These are phyloP conservation scores for Aramus guarauna DNA, from an alignment of 2,113 vertebrate genomes.

Conservation along the genomic window DNA sequence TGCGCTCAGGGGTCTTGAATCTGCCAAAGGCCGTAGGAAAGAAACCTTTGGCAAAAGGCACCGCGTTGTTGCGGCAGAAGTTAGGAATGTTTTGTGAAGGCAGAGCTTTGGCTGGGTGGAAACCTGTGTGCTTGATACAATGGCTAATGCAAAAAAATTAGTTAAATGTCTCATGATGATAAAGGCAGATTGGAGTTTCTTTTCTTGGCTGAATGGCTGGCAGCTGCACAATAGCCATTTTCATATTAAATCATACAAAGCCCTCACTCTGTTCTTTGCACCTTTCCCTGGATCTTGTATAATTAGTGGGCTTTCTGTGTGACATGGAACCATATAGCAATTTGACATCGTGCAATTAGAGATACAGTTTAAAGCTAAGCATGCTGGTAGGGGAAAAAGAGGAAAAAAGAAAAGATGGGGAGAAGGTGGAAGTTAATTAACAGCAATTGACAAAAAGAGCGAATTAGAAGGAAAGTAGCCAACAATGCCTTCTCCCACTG, in stretches of 20 bases:
- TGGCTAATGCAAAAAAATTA: not conserved
- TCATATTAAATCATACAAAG: not conserved
- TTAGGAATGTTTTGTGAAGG: not conserved
- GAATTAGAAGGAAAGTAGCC: not conserved
- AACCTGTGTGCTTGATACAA: not conserved
- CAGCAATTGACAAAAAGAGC: not conserved
- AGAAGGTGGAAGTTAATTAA: slow-evolving; percentile 43
- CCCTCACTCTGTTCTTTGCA: not conserved
- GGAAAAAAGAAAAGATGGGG: not conserved
- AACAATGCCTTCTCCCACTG: not conserved
- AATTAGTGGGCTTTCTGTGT: not conserved
- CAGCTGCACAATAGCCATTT: slow-evolving; percentile 18
- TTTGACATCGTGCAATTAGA: not conserved
- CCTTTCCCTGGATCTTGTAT: not conserved
- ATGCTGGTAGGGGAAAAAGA: not conserved
- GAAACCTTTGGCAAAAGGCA: not conserved
- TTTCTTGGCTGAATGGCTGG: not conserved
- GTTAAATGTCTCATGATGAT: not conserved
- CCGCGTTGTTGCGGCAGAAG: not conserved
- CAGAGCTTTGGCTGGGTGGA: not conserved
- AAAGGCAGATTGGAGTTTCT: not conserved
- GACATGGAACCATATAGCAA: not conserved
- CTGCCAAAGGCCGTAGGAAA: not conserved
- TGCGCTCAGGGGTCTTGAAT: not conserved
- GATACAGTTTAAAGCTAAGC: not conserved